phyloP scores from a whole-genome alignment of 2,113 vertebrate species.

The Brachyhypopomus gauderio region DNA sequence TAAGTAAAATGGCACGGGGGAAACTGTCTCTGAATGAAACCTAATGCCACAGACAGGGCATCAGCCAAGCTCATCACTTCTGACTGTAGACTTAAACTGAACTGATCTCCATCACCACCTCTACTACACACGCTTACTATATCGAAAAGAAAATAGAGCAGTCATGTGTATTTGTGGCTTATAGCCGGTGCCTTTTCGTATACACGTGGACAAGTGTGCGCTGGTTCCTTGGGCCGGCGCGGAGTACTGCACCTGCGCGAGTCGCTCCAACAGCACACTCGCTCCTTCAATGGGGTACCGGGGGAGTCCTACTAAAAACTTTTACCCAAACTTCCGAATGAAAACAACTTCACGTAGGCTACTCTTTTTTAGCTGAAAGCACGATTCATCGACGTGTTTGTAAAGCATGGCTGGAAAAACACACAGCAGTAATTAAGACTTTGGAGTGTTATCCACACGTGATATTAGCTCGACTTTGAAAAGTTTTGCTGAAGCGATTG shows the following conservation, averaged over 20 bases:
- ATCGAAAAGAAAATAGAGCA: too few species aligned
- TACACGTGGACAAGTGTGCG: too few species aligned
- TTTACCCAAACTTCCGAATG: constrained; percentile 17
- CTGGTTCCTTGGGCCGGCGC: constrained; percentile 17
- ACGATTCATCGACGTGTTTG: too few species aligned
- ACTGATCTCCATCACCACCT: too few species aligned
- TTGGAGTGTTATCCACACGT: neutral
- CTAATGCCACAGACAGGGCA: neutral
- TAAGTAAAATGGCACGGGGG: constrained; percentile 37
- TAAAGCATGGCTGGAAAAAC: too few species aligned
- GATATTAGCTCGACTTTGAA: neutral
- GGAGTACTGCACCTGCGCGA: constrained; percentile 40
- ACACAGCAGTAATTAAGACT: neutral
- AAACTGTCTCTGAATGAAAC: constrained; percentile 1
- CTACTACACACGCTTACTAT: too few species aligned
- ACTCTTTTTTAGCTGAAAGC: neutral
- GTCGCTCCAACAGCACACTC: too few species aligned
- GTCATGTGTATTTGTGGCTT: too few species aligned
- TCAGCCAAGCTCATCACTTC: neutral
- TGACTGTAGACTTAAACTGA: neutral
- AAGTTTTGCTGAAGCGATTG: too few species aligned
- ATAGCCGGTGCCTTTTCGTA: too few species aligned
- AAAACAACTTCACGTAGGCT: neutral
- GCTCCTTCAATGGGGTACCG: too few species aligned
- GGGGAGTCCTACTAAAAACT: constrained; percentile 7